Evolutionary conservation across 2,888 invertebrate genomes (phyloP), one percentile per base, ranked within the genome.

Genomic region (Ametastegia equiseti): DNA sequence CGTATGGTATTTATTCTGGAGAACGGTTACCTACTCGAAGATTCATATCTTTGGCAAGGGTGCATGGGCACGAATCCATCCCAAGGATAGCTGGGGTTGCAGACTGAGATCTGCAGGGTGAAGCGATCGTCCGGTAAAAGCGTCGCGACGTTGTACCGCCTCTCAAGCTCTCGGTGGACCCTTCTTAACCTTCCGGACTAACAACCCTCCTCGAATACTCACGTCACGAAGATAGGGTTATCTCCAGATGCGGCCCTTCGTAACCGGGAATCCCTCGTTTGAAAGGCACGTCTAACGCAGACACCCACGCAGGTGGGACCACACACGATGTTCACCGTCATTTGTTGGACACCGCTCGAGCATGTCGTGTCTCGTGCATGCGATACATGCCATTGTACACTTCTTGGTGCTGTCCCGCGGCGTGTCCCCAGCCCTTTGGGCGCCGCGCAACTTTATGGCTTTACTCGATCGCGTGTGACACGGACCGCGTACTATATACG

Each of bases 241-340:
- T 78, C 78, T 57, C n/a, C 19, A 78, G 60, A 60, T 50, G 78
- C 78, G 63, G 42, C 60, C 63, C 60, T 63, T n/a, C n/a, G n/a
- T n/a, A n/a, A n/a, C n/a, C n/a, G 45, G 36, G 27, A 23, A 23
- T 27, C 71, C 30, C 23, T 23, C 39, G 67, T 67, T 39, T 39
- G 50, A 42, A 45, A 75, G n/a, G 27, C 42, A n/a, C 75, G 54
- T 36, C 54, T 23, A 78, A 57, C 60, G 83, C 84, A 86, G 85
- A 87, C 91, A 87, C 90, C 89, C 90, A 89, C 91, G 90, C 89
- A 88, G 87, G 88, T 88, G 87, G 88, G 90, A 89, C 91, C 91
- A 91, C 91, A 91, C 91, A 90, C 90, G 89, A 89, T 83, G 90
- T 87, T 87, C 87, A 30, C 87, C 89, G 89, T 91, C 91, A 91